phyloP scores from a whole-genome alignment of 2,113 vertebrate species.

The Formicarius rufipectus region DNA sequence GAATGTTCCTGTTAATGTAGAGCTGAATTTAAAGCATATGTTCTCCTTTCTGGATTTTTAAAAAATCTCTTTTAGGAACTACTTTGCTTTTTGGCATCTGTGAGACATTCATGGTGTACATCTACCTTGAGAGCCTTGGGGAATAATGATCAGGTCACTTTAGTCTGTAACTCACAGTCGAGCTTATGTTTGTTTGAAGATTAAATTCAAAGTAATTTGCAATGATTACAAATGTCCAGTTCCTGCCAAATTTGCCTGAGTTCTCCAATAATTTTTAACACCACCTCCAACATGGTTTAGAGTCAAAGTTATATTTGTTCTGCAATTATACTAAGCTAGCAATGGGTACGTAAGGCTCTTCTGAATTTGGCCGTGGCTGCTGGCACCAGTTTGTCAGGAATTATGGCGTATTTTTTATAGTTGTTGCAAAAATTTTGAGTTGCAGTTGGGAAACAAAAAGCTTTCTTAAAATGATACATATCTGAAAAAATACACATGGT shows the following conservation, averaged over 20 bases:
- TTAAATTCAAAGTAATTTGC: not conserved
- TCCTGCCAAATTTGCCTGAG: conserved; percentile 15
- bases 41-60: not conserved
- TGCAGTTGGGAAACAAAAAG: conserved; percentile 63
- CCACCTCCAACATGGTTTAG: not conserved
- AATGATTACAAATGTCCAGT: not conserved
- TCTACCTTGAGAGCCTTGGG: not conserved
- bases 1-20: conserved; percentile 16
- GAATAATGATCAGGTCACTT: not conserved
- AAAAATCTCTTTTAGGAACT: not conserved
- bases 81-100: not conserved
- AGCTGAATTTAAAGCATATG: conserved; percentile 19
- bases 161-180: not conserved
- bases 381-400: conserved; percentile 31
- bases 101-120: not conserved
- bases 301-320: conserved; percentile 37
- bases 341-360: not conserved
- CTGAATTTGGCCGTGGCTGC: conserved; percentile 50
- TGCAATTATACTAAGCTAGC: not conserved
- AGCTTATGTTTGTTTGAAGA: not conserved
- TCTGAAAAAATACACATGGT: conserved; percentile 38
- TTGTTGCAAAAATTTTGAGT: conserved; percentile 51
- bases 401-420: conserved; percentile 46
- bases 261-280: conserved; percentile 4
- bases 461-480: conserved; percentile 3